Percentiles rank a stretch among this genome's conserved stretches.
These are phyloP conservation scores for Catostomus latipinnis DNA, from an alignment of 2,797 vertebrate genomes.

Conservation along the genomic window DNA sequence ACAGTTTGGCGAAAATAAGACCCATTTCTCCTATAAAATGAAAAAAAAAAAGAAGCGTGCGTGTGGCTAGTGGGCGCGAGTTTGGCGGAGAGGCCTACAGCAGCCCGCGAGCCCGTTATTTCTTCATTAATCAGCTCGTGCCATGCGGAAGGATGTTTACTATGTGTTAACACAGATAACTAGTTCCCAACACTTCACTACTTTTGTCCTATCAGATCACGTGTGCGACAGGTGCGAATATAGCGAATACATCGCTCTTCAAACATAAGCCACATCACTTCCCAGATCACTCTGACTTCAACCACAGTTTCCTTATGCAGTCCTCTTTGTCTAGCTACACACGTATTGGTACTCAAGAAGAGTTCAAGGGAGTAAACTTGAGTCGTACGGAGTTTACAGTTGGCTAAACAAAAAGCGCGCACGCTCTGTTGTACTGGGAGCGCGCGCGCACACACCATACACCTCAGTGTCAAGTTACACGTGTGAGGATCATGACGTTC, in stretches of 20 bases:
- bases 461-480: constrained; percentile 22
- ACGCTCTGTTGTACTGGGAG: neutral
- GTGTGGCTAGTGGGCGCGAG: neutral
- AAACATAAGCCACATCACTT: constrained; percentile 27
- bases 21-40: constrained; percentile 76
- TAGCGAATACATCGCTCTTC: neutral
- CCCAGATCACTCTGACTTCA: neutral
- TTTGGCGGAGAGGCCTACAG: constrained; percentile 34
- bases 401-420: constrained; percentile 14
- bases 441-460: constrained; percentile 7
- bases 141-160: neutral
- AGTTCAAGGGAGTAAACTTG: neutral
- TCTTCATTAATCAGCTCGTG: neutral
- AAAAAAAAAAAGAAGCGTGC: no score
- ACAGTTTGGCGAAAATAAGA: constrained; percentile 92
- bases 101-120: neutral
- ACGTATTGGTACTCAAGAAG: neutral
- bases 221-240: constrained; percentile 4
- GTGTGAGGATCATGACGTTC: constrained; percentile 20
- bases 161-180: neutral
- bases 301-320: constrained; percentile 12
- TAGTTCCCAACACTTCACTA: neutral
- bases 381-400: neutral
- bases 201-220: neutral
- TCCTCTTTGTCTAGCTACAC: neutral